Base-by-base conservation (phyloP, 1,140 invertebrate genomes). In the Papilio machaon region DNA sequence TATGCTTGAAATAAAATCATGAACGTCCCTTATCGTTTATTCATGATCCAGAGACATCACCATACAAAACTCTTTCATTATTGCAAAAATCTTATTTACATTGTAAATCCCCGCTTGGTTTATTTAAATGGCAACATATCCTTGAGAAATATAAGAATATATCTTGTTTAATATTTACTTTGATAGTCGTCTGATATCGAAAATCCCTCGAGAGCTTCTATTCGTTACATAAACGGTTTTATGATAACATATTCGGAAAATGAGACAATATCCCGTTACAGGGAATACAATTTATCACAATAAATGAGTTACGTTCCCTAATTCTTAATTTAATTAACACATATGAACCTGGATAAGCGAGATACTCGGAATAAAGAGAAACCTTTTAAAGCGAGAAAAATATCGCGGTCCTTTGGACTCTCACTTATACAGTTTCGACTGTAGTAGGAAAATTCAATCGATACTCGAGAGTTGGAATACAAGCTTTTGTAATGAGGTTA, bases 11-110 rank as follows among this genome's bases (percentile, higher is more conserved):
- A 77, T 77, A 77, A 77, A 77, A 58, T 77, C 75, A 77, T 60
- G 75, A 58, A 77, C 52, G 23, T 77, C 52, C 75, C 77, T 67
- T 64, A 79, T 79, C 77, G 35, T 60, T 67, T 79, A 79, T 79
- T 79, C 77, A 79, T 79, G 75, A 67, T 47, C 15, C 38, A 11
- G 17, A 19, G 38, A 67, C 77, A 79, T 79, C 77, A 79, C 17
- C 77, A 79, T 79, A 79, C 58, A 79, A 79, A 79, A 79, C 54
- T 79, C 75, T 77, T 77, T 77, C 77, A 79, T 79, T 79, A 79
- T 67, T 64, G 58, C 77, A 79, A 79, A 79, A 79, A 19, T 67
- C 77, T 79, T 79, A 79, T 79, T 79, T 79, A 79, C 77, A 79
- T 79, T 79, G 77, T 79, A 79, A 79, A 79, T 79, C 75, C 7